Conservation (phyloP, 2,797 vertebrate species). For the Fundulus diaphanus region DNA sequence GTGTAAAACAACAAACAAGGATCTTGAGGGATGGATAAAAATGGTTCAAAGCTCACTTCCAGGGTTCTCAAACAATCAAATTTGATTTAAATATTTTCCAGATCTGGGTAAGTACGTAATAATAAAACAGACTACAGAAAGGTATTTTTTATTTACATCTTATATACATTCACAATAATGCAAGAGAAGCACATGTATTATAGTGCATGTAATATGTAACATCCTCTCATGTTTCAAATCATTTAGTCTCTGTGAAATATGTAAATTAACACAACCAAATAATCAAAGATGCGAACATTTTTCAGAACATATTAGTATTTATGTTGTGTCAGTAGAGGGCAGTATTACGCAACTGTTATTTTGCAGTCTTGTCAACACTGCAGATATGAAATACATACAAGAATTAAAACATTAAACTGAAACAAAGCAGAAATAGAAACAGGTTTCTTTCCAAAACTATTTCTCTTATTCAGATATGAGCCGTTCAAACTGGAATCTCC, state of each 20-base stretch:
- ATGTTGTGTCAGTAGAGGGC: conserved; percentile 41
- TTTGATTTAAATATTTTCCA: neutral
- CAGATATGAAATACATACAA: neutral
- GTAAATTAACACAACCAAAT: neutral
- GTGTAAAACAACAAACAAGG: neutral
- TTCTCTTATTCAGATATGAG: neutral
- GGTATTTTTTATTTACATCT: neutral
- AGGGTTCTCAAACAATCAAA: neutral
- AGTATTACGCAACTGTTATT: conserved; percentile 10
- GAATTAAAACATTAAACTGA: neutral
- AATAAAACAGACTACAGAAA: neutral
- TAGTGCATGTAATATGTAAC: neutral
- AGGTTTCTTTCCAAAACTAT: neutral
- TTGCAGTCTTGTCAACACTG: neutral
- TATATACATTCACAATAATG: neutral
- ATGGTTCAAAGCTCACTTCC: neutral
- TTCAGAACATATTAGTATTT: neutral
- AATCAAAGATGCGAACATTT: too few relatives aligned
- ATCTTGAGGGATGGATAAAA: neutral
- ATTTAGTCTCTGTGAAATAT: neutral
- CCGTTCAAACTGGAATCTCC: neutral
- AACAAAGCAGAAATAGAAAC: neutral
- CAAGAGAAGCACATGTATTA: neutral
- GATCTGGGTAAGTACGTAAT: neutral
- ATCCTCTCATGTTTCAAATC: neutral